A percentile compares a stretch with the other conserved stretches of the same genome.
These are phyloP conservation scores for Neomicropteryx cornuta DNA, from an alignment of 1,140 invertebrate species.

Conservation along the genomic window DNA sequence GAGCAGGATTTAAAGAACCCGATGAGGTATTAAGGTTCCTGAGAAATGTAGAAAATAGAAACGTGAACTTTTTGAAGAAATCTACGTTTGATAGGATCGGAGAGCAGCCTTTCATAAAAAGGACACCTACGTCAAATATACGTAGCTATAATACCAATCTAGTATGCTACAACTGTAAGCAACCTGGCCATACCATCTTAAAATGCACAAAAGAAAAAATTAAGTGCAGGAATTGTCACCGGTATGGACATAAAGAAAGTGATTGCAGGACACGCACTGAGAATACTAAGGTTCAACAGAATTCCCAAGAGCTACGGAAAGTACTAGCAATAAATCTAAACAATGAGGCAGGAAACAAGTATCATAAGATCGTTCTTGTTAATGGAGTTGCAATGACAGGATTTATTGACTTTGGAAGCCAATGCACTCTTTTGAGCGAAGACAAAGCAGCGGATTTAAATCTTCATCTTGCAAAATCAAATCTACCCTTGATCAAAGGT, in stretches of 20 bases:
- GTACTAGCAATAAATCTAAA: neutral
- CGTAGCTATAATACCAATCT: neutral
- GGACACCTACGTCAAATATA: neutral
- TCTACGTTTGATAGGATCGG: too few species aligned
- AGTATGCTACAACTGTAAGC: slow-evolving; percentile 4
- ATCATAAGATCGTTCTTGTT: slow-evolving; percentile 6
- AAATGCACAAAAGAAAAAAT: slow-evolving; percentile 5
- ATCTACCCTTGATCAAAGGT: slow-evolving; percentile 6
- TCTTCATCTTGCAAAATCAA: too few species aligned
- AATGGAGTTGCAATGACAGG: too few species aligned
- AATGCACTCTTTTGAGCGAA: slow-evolving; percentile 2
- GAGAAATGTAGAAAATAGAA: slow-evolving; percentile 4
- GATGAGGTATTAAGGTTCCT: slow-evolving; percentile 5
- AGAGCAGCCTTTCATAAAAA: too few species aligned
- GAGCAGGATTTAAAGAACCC: slow-evolving; percentile 1
- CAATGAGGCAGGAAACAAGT: too few species aligned
- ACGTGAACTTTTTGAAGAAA: too few species aligned
- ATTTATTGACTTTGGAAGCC: too few species aligned
- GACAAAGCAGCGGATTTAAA: neutral
- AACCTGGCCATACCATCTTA: slow-evolving; percentile 2
- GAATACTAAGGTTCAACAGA: neutral
- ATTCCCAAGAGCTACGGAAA: neutral
- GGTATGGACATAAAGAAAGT: slow-evolving; percentile 2
- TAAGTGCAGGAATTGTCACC: slow-evolving; percentile 4
- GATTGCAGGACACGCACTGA: slow-evolving; percentile 4